phyloP scores from a whole-genome alignment of 2,797 vertebrate genomes.

The Pelobates cultripes region DNA sequence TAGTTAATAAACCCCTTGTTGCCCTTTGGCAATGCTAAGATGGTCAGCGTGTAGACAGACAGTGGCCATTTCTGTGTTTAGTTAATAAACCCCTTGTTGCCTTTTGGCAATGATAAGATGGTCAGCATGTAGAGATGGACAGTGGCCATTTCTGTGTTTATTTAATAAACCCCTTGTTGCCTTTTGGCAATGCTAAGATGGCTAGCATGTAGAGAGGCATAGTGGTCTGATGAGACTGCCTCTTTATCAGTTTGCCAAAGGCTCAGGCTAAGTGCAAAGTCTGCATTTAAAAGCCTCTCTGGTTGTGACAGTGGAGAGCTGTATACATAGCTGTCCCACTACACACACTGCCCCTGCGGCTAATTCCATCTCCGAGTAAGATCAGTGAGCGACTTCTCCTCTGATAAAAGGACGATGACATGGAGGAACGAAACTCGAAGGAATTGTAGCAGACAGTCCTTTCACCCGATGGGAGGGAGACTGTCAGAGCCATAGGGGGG shows the following conservation, averaged over 20 bases:
- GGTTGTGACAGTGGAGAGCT: slow-evolving; percentile 26
- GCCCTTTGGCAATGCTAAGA: background rate
- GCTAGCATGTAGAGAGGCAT: background rate
- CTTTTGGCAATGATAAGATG: too few species aligned
- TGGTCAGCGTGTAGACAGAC: background rate
- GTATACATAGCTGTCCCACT: slow-evolving; percentile 9
- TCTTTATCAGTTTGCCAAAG: slow-evolving; percentile 17
- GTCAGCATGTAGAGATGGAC: too few species aligned
- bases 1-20: too few species aligned
- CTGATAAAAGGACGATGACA: slow-evolving; percentile 4
- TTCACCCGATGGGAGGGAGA: background rate
- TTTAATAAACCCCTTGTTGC: too few species aligned
- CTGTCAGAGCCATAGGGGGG: background rate
- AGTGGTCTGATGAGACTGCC: background rate
- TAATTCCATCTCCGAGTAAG: background rate
- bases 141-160: too few species aligned
- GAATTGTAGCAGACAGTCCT: background rate
- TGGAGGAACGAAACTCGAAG: background rate
- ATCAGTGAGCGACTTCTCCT: slow-evolving; percentile 8
- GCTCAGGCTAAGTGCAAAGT: slow-evolving; percentile 11
- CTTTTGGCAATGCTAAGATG: background rate
- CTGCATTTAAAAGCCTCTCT: slow-evolving; percentile 37
- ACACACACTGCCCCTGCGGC: slow-evolving; percentile 20
- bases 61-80: too few species aligned
- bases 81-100: too few species aligned